These are phyloP conservation scores for Drosophila ambigua DNA, from an alignment of 1,140 invertebrate genomes.

Conservation along the genomic window DNA sequence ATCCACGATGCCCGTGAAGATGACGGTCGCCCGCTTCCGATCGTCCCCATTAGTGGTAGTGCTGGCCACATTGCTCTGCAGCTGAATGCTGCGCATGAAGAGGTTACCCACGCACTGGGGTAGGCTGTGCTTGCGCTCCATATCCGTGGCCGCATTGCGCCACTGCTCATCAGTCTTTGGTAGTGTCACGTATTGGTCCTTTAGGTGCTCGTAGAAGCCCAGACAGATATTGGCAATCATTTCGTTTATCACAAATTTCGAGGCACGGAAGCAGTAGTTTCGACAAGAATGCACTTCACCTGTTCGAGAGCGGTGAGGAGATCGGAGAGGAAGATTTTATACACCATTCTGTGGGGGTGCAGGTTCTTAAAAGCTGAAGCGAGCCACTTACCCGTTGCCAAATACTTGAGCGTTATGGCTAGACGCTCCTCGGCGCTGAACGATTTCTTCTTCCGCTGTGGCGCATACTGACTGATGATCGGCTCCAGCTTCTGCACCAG, in stretches of 20 bases:
- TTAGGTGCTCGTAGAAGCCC: constrained; percentile 81
- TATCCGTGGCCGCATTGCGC: constrained; percentile 67
- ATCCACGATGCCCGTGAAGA: constrained; percentile 79
- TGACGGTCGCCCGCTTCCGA: constrained; percentile 70
- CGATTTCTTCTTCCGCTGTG: constrained; percentile 79
- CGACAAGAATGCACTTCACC: constrained; percentile 83
- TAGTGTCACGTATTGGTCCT: constrained; percentile 81
- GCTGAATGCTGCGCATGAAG: constrained; percentile 76
- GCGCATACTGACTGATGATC: constrained; percentile 77
- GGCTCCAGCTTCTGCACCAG: constrained; percentile 77
- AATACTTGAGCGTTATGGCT: constrained; percentile 83
- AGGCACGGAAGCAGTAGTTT: constrained; percentile 83
- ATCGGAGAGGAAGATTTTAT: neutral
- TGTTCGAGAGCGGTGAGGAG: constrained; percentile 12
- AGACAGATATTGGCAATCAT: constrained; percentile 83
- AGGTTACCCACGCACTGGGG: constrained; percentile 76
- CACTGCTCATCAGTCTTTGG: constrained; percentile 83
- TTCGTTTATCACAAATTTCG: constrained; percentile 83
- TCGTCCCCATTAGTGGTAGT: constrained; percentile 49
- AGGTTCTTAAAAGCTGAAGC: neutral
- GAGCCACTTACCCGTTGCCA: constrained; percentile 74
- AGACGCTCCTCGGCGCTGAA: constrained; percentile 82
- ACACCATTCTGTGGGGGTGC: neutral
- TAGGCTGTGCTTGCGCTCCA: constrained; percentile 73
- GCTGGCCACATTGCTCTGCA: constrained; percentile 55